phyloP scores from a whole-genome alignment of 92 coral and sea anemone species.

The Porites evermanni region DNA sequence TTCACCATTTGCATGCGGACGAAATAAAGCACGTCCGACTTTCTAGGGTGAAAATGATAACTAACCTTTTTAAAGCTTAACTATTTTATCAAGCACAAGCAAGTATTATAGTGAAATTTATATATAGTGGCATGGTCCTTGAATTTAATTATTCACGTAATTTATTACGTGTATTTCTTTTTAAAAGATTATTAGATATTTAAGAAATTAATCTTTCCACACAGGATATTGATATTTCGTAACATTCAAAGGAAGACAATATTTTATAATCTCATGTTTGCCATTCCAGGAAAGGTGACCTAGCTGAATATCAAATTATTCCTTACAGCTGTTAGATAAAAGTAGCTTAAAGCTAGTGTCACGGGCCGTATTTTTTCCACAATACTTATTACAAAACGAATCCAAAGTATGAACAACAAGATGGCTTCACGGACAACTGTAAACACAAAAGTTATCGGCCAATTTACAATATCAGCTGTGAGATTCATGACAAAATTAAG shows the following conservation, averaged over 20 bases:
- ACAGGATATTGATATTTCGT: background rate
- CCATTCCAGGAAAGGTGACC: constrained; percentile 10
- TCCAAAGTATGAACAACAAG: background rate
- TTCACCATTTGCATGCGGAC: no score
- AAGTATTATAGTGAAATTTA: no score
- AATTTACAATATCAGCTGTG: constrained; percentile 11
- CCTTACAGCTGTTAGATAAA: constrained; percentile 2
- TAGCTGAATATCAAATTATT: constrained; percentile 18
- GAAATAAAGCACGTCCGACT: no score
- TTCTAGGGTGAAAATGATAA: no score
- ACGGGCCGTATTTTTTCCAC: background rate
- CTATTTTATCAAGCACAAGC: no score
- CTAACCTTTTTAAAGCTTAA: no score
- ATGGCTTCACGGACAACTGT: background rate
- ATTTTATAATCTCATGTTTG: background rate
- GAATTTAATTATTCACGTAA: no score
- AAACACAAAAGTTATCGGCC: background rate
- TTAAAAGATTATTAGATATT: background rate
- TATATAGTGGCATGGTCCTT: no score
- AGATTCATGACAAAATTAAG: background rate
- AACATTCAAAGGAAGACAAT: background rate
- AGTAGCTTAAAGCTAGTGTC: background rate
- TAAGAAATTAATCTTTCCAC: background rate
- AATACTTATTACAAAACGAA: background rate
- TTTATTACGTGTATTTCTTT: background rate